Evolutionary conservation across 2,113 vertebrate genomes (phyloP), one percentile per base, ranked within the genome.

Genomic region (Gallinago jamesoni): DNA sequence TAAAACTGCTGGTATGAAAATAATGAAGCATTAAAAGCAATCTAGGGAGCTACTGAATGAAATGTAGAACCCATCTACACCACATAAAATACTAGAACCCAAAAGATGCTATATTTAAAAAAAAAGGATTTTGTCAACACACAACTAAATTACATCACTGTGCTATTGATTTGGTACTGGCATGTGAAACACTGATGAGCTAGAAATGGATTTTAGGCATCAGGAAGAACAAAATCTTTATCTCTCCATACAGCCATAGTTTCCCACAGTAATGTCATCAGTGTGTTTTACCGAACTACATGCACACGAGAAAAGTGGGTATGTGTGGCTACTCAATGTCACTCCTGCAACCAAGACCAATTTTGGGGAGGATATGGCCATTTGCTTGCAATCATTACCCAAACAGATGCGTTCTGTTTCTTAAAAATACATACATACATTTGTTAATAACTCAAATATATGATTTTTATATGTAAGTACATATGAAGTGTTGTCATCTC

Each of bases 71-170:
- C 19, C n/a, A 87, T n/a, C 39, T 43, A 67, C 21, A 59, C 9
- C 14, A 56, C 0, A 0, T 66, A 43, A 84, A 73, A 45, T 5
- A 69, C 1, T 2, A 53, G 55, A 94, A 41, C 5, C 2, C 35
- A n/a, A 80, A 64, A 88, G 12, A 69, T 45, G 30, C 8, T 76
- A 35, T 48, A n/a, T 25, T 45, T 6, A 31, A 33, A 35, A 22
- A 63, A 55, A 55, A 56, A 17, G 1, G 27, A 53, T 30, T 30
- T 30, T 30, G 4, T 30, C 60, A 76, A 79, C 24, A 66, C 47
- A 7, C 19, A 94, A 59, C 22, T 59, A 33, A 55, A 68, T 4
- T 3, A 48, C 24, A 76, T 25, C 35, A 31, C 18, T 57, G 12
- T 57, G 41, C 15, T 79, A 21, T 30, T 73, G 24, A 76, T 64